Conservation (phyloP, 2,113 vertebrate species). For the human (Homo sapiens) region GRCh38 chr5:109775501-109776000, state of each 20-base stretch:
- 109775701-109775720: background rate
- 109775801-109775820: background rate
- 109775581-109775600: background rate
- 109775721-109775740: background rate
- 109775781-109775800: background rate
- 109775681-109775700: background rate
- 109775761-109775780: background rate
- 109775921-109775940: background rate
- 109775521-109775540: background rate
- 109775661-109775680: background rate
- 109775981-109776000: background rate
- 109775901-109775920: background rate
- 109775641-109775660: background rate
- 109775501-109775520: background rate
- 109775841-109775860: background rate
- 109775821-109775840: background rate
- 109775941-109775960: background rate
- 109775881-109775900: background rate
- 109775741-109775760: background rate
- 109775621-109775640: background rate
- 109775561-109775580: background rate
- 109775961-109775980: background rate
- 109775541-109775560: rapidly evolving
- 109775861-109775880: background rate
- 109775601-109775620: background rate